Base-by-base conservation (phyloP, 2,888 invertebrate genomes). In the Coleophora flavipennella region DNA sequence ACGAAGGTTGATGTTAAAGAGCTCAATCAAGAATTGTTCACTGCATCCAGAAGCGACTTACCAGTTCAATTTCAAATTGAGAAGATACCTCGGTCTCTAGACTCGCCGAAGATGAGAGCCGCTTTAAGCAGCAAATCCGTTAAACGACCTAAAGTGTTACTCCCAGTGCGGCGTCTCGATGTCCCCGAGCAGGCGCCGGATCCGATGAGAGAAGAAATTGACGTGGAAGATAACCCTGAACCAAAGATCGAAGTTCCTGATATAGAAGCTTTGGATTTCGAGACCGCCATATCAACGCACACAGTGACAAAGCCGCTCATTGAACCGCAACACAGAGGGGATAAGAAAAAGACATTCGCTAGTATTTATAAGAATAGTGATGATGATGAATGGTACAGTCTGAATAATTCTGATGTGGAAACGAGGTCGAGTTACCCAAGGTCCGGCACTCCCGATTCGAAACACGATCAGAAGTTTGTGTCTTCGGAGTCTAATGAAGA, bases 341-440 rank as follows among this genome's bases (percentile, higher is more conserved):
- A 67, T 8, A 71, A 60, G 33, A 58, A 57, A 39, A 67, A 62
- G 45, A 58, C 55, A 2, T 66, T 72, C 11, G 65, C 64, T 0
- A 37, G 57, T 2, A 53, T 67, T 20, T 48, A 65, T 0, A 68
- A 62, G 44, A 60, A 44, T 25, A 81, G 78, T 40, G 83, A 83
- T 31, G 83, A 81, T 2, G 83, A 83, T 3, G 83, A 84, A 4
- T 76, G 71, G 74, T 59, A 57, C 7, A 62, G 55, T 0, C 49
- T 57, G 42, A 65, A 39, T n/a, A 53, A 67, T 40, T 84, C 81
- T 3, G 81, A 81, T 39, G 43, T 75, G 13, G 83, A 83, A 3
- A 80, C 81, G 0, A 58, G 71, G 52, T 81, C 79, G 1, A 81
- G 79, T 49, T 79, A 66, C 53, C 79, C 79, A 0, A 57, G 76